A percentile compares a stretch with the other conserved stretches of the same genome.
Conservation (phyloP, 2,113 vertebrate species). For the Elanus axillaris region DNA sequence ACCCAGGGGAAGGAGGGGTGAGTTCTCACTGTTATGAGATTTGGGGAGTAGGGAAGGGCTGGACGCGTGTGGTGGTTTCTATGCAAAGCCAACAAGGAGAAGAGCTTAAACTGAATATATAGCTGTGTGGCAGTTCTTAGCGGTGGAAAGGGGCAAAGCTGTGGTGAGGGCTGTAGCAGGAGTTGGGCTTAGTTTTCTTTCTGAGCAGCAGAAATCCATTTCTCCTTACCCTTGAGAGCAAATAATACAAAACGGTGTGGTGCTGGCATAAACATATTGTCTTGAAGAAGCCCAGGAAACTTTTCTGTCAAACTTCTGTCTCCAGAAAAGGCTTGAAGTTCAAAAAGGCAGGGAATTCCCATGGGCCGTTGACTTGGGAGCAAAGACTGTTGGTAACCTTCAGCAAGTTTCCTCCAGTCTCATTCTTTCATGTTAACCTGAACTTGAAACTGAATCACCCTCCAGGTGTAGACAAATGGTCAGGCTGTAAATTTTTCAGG, state of each 20-base stretch:
- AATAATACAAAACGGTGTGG: not conserved
- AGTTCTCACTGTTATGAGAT: not conserved
- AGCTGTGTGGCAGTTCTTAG: not conserved
- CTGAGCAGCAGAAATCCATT: not conserved
- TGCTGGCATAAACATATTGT: rapidly evolving
- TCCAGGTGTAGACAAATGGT: not conserved
- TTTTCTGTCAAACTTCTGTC: not conserved
- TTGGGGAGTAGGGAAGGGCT: not conserved
- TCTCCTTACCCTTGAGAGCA: not conserved
- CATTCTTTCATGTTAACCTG: not conserved
- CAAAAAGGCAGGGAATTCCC: not conserved
- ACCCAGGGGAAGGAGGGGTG: not conserved
- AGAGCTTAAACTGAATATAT: not conserved
- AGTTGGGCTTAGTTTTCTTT: not conserved
- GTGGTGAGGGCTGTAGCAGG: not conserved
- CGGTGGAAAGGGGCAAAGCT: not conserved
- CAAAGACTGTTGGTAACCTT: not conserved
- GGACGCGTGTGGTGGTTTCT: rapidly evolving
- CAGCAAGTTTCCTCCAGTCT: not conserved
- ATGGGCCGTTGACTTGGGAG: not conserved
- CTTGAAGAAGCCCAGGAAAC: not conserved
- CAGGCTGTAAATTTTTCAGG: not conserved
- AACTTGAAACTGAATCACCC: not conserved
- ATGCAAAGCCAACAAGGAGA: not conserved
- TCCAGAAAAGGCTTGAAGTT: not conserved